phyloP scores from a whole-genome alignment of 2,113 vertebrate species.

The Trinectes maculatus region DNA sequence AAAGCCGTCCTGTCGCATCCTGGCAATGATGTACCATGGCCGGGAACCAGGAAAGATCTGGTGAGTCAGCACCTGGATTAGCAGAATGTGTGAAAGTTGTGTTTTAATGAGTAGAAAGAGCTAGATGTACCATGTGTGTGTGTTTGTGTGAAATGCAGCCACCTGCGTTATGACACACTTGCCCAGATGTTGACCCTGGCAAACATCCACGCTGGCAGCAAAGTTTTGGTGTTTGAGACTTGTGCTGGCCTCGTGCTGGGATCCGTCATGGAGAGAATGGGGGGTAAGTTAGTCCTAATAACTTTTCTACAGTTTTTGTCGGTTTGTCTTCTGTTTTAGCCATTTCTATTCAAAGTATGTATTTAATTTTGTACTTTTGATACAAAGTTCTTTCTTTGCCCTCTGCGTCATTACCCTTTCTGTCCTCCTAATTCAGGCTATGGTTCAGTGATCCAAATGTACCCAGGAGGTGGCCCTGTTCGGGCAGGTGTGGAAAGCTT shows the following conservation, averaged over 20 bases:
- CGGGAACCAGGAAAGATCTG: conserved; percentile 97
- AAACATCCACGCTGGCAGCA: conserved; percentile 93
- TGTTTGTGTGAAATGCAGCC: conserved; percentile 75
- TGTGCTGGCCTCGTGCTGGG: conserved; percentile 95
- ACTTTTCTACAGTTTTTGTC: background rate
- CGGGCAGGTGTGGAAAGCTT: conserved; percentile 92
- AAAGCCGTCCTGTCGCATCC: conserved; percentile 91
- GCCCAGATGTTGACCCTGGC: conserved; percentile 94
- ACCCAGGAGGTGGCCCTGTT: conserved; percentile 89
- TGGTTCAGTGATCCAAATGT: conserved; percentile 95
- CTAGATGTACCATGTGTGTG: background rate
- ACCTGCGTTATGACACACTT: conserved; percentile 93
- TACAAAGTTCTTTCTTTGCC: background rate
- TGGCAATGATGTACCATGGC: conserved; percentile 98
- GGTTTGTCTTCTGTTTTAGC: background rate
- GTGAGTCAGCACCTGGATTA: conserved; percentile 75
- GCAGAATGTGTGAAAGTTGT: background rate
- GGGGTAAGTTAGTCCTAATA: conserved; percentile 79
- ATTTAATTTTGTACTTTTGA: background rate
- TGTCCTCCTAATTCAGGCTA: conserved; percentile 81
- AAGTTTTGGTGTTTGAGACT: conserved; percentile 94
- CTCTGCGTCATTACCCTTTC: conserved; percentile 10
- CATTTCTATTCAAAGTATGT: background rate
- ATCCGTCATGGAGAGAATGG: conserved; percentile 95
- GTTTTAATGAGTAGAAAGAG: background rate